These are phyloP conservation scores for Mythimna loreyi DNA, from an alignment of 2,888 invertebrate genomes.

Conservation along the genomic window DNA sequence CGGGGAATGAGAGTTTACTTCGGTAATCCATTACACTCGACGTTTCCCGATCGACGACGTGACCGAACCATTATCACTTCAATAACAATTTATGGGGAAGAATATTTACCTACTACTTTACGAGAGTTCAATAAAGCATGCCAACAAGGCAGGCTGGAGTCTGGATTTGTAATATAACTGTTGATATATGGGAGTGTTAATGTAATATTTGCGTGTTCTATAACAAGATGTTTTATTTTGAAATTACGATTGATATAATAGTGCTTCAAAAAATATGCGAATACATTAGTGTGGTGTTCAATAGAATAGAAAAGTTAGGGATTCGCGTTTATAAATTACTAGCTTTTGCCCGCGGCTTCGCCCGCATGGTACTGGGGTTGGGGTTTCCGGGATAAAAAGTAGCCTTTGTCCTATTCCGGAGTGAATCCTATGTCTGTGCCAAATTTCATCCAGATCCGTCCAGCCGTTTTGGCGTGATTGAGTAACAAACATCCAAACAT, in stretches of 20 bases:
- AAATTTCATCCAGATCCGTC: too few species aligned
- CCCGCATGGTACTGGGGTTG: too few species aligned
- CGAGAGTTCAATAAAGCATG: background rate
- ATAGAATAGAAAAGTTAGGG: too few species aligned
- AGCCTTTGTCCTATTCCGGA: too few species aligned
- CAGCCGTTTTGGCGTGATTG: too few species aligned
- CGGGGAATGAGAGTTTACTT: conserved; percentile 35
- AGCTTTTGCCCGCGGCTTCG: too few species aligned
- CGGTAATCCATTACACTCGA: conserved; percentile 38
- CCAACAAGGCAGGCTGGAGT: too few species aligned
- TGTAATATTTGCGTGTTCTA: background rate
- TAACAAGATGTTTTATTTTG: background rate
- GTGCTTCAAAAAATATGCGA: background rate
- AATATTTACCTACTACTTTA: conserved; percentile 25
- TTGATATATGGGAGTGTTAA: background rate
- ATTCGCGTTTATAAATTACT: too few species aligned
- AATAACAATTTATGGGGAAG: conserved; percentile 31
- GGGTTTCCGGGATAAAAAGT: too few species aligned
- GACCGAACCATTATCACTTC: conserved; percentile 57
- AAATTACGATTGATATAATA: background rate
- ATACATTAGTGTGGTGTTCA: too few species aligned
- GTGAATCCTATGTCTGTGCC: too few species aligned
- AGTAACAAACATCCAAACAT: too few species aligned
- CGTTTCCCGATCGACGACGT: conserved; percentile 52
- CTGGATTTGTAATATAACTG: background rate